These are phyloP conservation scores for Eristalis arbustorum DNA, from an alignment of 2,888 invertebrate genomes.

Conservation along the genomic window DNA sequence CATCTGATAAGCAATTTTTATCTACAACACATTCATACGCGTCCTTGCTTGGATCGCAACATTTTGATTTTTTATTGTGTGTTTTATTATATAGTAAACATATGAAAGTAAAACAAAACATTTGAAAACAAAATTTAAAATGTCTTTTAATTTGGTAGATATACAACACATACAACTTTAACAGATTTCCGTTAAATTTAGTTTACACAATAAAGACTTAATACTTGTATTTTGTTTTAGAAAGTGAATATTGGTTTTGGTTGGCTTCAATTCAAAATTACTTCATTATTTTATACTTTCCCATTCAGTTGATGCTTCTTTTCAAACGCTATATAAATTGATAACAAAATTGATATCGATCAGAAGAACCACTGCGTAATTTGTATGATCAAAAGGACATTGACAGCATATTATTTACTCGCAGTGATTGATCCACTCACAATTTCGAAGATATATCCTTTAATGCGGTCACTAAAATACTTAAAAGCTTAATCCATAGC, in stretches of 20 bases:
- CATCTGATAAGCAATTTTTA: constrained; percentile 42
- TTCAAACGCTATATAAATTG: no score
- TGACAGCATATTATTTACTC: no score
- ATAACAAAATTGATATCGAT: no score
- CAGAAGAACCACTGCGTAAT: no score
- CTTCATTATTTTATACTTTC: neutral
- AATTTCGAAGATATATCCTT: no score
- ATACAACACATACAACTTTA: constrained; percentile 9
- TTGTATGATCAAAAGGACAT: no score
- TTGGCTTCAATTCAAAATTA: no score
- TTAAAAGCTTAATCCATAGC: neutral
- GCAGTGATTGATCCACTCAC: no score
- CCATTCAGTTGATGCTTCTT: neutral
- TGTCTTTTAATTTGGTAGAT: constrained; percentile 28
- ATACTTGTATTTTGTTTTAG: neutral
- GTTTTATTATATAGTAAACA: constrained; percentile 23
- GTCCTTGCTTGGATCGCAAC: neutral
- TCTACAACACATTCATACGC: constrained; percentile 24
- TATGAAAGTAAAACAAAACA: constrained; percentile 40
- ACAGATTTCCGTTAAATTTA: constrained; percentile 16
- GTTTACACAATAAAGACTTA: neutral
- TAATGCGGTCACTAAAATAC: neutral
- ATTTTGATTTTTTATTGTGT: constrained; percentile 27
- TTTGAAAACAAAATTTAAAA: constrained; percentile 27
- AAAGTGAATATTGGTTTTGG: no score